Base-by-base conservation (phyloP, 2,797 vertebrate species). In the Cryptoprocta ferox region DNA sequence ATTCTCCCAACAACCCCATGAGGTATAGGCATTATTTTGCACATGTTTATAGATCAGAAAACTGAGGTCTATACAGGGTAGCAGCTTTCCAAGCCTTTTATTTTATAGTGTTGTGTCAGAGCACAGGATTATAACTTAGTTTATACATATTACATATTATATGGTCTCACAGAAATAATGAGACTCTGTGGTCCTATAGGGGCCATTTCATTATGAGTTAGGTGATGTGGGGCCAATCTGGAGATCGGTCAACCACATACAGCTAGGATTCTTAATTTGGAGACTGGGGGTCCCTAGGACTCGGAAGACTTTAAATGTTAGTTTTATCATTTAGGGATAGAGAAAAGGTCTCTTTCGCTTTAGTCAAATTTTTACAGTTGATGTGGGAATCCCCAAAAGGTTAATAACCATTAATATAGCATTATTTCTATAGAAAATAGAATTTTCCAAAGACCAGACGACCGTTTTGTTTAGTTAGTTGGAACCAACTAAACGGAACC, bases 371-470 rank as follows among this genome's bases (percentile, higher is more conserved):
- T 95, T 93, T 50, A 65, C 8, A 75, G 7, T 68, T 86, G 48
- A 3, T 70, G 11, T 82, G 48, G 66, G 50, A 91, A 91, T 45
- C 28, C 35, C 19, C 35, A 53, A 81, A 89, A 94, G 21, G 11
- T 66, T 88, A 56, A 73, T 79, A 92, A 85, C 35, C 82, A 82
- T 70, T 59, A 81, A 89, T 86, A 4, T 16, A 85, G 73, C 30
- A 16, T 93, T 75, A 65, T 87, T 83, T 86, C 59, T 94, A 1
- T 81, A 63, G 65, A 81, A 94, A 94, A 63, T 66, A 89, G 71
- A 84, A 48, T 95, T 95, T 95, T 91, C 19, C 80, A 86, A 89
- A 93, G 48, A 24, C 48, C 50, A 56, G 30, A n/a, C n/a, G n/a
- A n/a, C n/a, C n/a, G n/a, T n/a, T n/a, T n/a, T n/a, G n/a, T n/a